Evolutionary conservation across 2,888 invertebrate genomes (phyloP).

Genomic region (Diaphora mendica): DNA sequence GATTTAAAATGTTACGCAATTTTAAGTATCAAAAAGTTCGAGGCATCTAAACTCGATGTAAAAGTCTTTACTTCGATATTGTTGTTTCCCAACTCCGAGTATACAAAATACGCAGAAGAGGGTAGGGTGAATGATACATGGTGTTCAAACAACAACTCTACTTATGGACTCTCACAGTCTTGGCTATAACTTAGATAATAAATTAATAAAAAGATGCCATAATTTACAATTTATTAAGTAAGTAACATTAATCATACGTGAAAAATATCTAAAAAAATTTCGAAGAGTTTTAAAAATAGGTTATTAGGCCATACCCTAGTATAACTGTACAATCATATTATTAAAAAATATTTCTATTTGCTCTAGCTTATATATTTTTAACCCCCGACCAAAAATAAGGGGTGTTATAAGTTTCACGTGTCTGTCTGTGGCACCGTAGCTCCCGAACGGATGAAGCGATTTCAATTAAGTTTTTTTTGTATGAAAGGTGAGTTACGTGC

Average conservation of each 20-base stretch:
- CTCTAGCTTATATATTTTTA: too few relatives aligned
- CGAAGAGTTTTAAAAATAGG: too few relatives aligned
- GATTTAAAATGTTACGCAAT: neutral
- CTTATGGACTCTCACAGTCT: neutral
- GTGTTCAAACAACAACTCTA: neutral
- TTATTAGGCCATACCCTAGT: too few relatives aligned
- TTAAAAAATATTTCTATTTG: too few relatives aligned
- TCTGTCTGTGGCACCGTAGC: too few relatives aligned
- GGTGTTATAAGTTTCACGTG: too few relatives aligned
- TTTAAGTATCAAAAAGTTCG: neutral
- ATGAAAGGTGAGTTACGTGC: too few relatives aligned
- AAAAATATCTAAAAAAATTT: too few relatives aligned
- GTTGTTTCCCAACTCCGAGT: neutral
- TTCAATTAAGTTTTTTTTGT: too few relatives aligned
- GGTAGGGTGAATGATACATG: neutral
- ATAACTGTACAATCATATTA: too few relatives aligned
- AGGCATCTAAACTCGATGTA: neutral
- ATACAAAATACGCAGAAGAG: neutral
- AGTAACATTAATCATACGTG: neutral
- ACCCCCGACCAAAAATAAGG: too few relatives aligned
- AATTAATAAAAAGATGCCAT: neutral
- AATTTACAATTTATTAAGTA: neutral
- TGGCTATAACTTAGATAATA: neutral
- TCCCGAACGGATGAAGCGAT: too few relatives aligned
- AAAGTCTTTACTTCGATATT: neutral